Percentiles rank a stretch among this genome's conserved stretches.
These are phyloP conservation scores for Fabriciana adippe DNA, from an alignment of 2,888 invertebrate species.

Conservation along the genomic window DNA sequence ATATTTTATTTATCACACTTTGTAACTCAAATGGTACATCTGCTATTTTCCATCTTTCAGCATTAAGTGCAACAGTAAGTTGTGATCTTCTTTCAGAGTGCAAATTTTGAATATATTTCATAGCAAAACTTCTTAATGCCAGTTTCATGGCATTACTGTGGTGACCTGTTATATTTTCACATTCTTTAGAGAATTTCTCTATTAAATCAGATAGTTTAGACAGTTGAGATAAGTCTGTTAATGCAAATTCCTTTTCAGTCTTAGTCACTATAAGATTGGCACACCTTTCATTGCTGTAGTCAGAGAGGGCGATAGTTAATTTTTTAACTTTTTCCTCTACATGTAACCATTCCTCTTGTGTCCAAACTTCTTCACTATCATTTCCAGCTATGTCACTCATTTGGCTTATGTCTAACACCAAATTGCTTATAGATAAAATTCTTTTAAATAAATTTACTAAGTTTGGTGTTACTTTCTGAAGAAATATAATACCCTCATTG, in stretches of 20 bases:
- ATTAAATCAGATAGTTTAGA: conserved; percentile 89
- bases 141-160: conserved; percentile 90
- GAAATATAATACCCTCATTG: conserved; percentile 86
- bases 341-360: conserved; percentile 85
- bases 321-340: conserved; percentile 88
- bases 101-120: conserved; percentile 94
- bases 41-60: conserved; percentile 96
- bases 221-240: conserved; percentile 89
- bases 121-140: conserved; percentile 93
- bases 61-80: conserved; percentile 91
- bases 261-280: conserved; percentile 93
- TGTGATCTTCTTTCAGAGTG: conserved; percentile 94
- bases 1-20: conserved; percentile 88
- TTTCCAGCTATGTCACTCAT: conserved; percentile 81
- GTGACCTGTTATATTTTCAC: conserved; percentile 88
- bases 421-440: conserved; percentile 87
- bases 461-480: conserved; percentile 85
- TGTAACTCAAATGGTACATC: conserved; percentile 96
- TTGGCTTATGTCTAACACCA: conserved; percentile 89
- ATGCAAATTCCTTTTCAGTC: conserved; percentile 86
- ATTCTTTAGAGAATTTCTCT: conserved; percentile 89
- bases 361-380: conserved; percentile 87
- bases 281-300: conserved; percentile 95
- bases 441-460: conserved; percentile 87
- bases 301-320: conserved; percentile 91